These are phyloP conservation scores for Reticulitermes lucifugus DNA, from an alignment of 2,888 invertebrate genomes.

Conservation along the genomic window DNA sequence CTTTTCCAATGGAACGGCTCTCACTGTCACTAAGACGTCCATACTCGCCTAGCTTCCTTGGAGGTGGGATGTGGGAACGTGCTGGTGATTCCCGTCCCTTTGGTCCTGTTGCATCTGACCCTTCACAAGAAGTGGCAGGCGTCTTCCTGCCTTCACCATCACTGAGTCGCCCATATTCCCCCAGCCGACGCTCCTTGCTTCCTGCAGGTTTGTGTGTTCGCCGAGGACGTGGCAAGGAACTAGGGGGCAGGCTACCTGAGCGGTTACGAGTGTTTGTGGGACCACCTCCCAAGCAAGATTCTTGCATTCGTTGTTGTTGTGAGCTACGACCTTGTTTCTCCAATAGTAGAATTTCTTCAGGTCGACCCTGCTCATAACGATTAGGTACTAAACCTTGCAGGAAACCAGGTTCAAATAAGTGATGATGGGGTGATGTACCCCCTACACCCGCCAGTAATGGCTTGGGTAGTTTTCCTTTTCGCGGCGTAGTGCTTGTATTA, in stretches of 20 bases:
- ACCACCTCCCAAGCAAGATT: conserved; percentile 56
- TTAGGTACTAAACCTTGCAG: conserved; percentile 63
- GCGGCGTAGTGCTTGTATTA: conserved; percentile 79
- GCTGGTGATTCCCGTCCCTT: conserved; percentile 62
- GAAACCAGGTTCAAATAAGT: conserved; percentile 54
- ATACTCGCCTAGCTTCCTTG: conserved; percentile 70
- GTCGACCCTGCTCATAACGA: conserved; percentile 59
- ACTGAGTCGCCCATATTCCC: conserved; percentile 75
- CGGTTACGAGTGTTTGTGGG: conserved; percentile 52
- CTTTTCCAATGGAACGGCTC: conserved; percentile 55
- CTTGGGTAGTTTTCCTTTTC: conserved; percentile 82
- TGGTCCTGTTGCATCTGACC: conserved; percentile 57
- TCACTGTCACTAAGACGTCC: conserved; percentile 68
- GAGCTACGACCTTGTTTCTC: conserved; percentile 83
- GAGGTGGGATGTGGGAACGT: conserved; percentile 67
- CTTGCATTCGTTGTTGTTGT: conserved; percentile 77
- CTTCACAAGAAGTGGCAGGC: conserved; percentile 21
- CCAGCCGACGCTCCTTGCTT: conserved; percentile 59
- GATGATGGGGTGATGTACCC: conserved; percentile 57
- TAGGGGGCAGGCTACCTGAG: conserved; percentile 75
- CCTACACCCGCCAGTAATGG: conserved; percentile 78
- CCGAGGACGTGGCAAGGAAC: conserved; percentile 76
- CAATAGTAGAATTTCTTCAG: conserved; percentile 78
- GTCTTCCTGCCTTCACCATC: conserved; percentile 62
- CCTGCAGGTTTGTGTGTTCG: conserved; percentile 56